phyloP scores from a whole-genome alignment of 2,797 vertebrate genomes.

The Periophthalmus magnuspinnatus region DNA sequence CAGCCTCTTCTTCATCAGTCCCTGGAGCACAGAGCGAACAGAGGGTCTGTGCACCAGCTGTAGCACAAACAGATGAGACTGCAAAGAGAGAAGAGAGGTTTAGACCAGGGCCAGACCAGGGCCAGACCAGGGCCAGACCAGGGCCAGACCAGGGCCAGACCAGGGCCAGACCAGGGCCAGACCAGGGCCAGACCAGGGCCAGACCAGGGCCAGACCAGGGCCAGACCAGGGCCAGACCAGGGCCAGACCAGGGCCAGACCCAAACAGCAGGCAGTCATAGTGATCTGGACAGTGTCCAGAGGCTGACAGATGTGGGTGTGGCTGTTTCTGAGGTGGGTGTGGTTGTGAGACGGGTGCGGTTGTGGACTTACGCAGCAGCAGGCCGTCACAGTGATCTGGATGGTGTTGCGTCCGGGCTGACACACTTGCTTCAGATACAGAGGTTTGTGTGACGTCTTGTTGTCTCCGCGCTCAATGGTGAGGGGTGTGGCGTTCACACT shows the following conservation, averaged over 20 bases:
- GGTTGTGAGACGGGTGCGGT: too few relatives aligned
- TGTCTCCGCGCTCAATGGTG: constrained; percentile 90
- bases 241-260: not conserved
- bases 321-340: too few relatives aligned
- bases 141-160: not conserved
- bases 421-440: constrained; percentile 92
- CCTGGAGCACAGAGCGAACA: constrained; percentile 90
- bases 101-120: not conserved
- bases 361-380: constrained; percentile 87
- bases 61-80: constrained; percentile 94
- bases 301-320: too few relatives aligned
- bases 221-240: too few relatives aligned
- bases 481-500: constrained; percentile 91
- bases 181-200: not conserved
- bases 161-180: too few relatives aligned
- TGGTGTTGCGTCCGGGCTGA: constrained; percentile 91
- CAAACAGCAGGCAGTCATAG: too few relatives aligned
- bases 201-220: not conserved
- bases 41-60: constrained; percentile 92
- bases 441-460: constrained; percentile 93
- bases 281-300: too few relatives aligned
- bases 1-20: constrained; percentile 92
- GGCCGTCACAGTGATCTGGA: constrained; percentile 94
- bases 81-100: constrained; percentile 19
- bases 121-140: not conserved